Conservation (phyloP, 2,797 vertebrate species). For the Peromyscus eremicus region DNA sequence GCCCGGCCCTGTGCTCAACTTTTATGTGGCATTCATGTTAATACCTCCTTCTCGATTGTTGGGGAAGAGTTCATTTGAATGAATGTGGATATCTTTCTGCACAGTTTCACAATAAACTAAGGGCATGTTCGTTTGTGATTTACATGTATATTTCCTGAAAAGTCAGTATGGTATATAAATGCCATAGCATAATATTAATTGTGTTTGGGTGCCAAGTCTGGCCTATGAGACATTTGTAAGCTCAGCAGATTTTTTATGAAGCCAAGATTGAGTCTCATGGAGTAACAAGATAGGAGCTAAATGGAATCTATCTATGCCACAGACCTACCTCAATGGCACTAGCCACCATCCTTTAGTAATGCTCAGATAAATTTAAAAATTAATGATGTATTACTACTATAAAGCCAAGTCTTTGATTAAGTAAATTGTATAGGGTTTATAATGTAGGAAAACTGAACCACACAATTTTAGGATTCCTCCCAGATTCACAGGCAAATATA, state of each 20-base stretch:
- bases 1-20: too few relatives aligned
- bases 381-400: neutral
- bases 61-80: neutral
- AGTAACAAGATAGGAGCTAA: neutral
- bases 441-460: neutral
- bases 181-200: neutral
- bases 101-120: neutral
- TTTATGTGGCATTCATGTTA: neutral
- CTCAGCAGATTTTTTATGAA: neutral
- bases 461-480: neutral
- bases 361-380: neutral
- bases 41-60: neutral
- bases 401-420: slow-evolving; percentile 54
- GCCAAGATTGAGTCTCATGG: neutral
- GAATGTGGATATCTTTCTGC: neutral
- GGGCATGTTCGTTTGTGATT: neutral
- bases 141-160: neutral
- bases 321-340: neutral
- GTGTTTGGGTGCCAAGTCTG: neutral
- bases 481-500: neutral
- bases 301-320: neutral
- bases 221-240: neutral
- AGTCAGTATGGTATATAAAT: neutral
- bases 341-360: neutral
- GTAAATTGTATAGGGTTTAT: neutral